A percentile compares a stretch with the other conserved stretches of the same genome.
Evolutionary conservation across 2,113 vertebrate genomes (phyloP).

Genomic region (Orthonyx spaldingii): DNA sequence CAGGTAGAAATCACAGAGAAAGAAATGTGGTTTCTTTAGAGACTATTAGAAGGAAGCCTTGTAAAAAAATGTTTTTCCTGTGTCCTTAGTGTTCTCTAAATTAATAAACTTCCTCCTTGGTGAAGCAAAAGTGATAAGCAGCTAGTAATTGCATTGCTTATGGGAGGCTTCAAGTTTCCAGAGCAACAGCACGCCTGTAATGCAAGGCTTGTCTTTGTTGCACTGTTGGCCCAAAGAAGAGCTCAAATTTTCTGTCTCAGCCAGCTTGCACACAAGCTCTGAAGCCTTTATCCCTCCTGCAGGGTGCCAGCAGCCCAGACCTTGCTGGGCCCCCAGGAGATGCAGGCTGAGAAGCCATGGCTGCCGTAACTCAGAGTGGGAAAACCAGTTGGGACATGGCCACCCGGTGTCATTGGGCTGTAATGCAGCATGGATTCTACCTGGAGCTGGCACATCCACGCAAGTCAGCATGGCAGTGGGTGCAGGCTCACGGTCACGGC

Average conservation of each 20-base stretch:
- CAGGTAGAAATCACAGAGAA: neutral
- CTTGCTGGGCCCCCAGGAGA: neutral
- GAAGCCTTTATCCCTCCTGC: neutral
- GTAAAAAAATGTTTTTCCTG: neutral
- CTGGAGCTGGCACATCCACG: neutral
- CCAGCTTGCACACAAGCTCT: neutral
- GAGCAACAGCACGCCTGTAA: neutral
- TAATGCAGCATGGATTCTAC: neutral
- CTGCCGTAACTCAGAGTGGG: rapidly evolving
- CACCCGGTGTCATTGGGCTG: rapidly evolving
- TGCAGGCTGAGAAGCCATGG: neutral
- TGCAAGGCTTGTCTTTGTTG: conserved; percentile 25
- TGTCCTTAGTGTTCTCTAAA: neutral
- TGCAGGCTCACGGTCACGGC: neutral
- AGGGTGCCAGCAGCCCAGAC: neutral
- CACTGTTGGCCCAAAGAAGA: conserved; percentile 1
- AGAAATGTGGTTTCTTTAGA: neutral
- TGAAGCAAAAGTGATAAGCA: conserved; percentile 35
- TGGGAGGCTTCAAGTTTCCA: conserved; percentile 33
- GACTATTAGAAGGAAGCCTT: neutral
- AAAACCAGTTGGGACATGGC: rapidly evolving
- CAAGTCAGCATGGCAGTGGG: neutral
- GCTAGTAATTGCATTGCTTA: conserved; percentile 30
- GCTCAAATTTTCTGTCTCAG: neutral
- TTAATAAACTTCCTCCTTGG: neutral